These are phyloP conservation scores for Rhyacophila evoluta DNA, from an alignment of 2,888 invertebrate genomes.

Conservation along the genomic window DNA sequence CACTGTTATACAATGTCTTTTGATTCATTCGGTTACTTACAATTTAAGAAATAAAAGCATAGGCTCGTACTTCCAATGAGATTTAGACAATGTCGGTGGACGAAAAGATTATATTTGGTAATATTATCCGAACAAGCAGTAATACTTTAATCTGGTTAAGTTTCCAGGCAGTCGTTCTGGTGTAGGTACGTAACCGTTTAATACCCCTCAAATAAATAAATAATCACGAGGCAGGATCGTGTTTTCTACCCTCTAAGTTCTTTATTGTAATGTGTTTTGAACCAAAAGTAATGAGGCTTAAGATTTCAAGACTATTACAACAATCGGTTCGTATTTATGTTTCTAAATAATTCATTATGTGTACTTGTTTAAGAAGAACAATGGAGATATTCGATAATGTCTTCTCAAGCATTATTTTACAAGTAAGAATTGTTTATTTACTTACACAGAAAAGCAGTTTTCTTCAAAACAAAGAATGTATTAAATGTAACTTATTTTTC, in stretches of 20 bases:
- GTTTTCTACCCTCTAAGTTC: background rate
- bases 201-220: background rate
- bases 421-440: no score
- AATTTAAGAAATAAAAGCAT: background rate
- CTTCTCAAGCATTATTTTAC: no score
- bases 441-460: no score
- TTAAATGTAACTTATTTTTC: no score
- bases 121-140: constrained; percentile 20
- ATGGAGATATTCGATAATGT: background rate
- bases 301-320: background rate
- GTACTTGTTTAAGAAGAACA: background rate
- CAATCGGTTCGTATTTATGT: background rate
- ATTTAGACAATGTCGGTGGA: constrained; percentile 32
- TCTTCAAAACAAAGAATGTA: no score
- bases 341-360: background rate
- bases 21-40: background rate
- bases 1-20: no score
- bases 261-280: constrained; percentile 5
- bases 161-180: background rate
- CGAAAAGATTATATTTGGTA: constrained; percentile 38
- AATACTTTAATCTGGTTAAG: background rate
- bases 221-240: background rate
- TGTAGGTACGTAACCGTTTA: background rate
- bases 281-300: background rate
- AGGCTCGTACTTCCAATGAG: constrained; percentile 51